Percentiles rank a stretch among this genome's conserved stretches.
phyloP scores from a whole-genome alignment of 64 coral and sea anemone species.

The Actinia equina region DNA sequence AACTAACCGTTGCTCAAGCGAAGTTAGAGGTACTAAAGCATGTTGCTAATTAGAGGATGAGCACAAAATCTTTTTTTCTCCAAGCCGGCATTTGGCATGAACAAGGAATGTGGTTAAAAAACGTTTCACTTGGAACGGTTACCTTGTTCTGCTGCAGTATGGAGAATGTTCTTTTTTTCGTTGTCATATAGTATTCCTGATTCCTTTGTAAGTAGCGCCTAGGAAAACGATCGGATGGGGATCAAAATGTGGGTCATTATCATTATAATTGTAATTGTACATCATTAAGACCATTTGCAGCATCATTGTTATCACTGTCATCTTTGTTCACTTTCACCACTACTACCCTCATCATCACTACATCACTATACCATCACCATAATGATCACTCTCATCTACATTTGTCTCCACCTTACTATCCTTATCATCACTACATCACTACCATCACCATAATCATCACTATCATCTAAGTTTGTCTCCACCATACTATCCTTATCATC shows the following conservation, averaged over 20 bases:
- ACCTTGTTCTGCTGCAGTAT: constrained; percentile 88
- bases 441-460: background rate
- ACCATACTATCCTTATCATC: too few relatives aligned
- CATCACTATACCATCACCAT: background rate
- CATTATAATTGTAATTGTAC: background rate
- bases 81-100: too few relatives aligned
- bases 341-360: too few relatives aligned
- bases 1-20: too few relatives aligned
- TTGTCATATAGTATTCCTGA: constrained; percentile 52
- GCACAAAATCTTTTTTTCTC: too few relatives aligned
- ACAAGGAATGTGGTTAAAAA: too few relatives aligned
- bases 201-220: constrained; percentile 46
- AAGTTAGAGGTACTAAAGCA: too few relatives aligned
- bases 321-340: background rate
- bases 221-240: background rate
- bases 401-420: background rate
- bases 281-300: background rate
- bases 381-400: background rate
- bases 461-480: too few relatives aligned
- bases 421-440: too few relatives aligned
- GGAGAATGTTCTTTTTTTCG: constrained; percentile 70
- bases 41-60: too few relatives aligned
- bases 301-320: background rate
- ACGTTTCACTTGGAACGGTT: background rate
- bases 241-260: background rate